Conservation (phyloP, 2,888 invertebrate genomes). For the Eudasyphora cyanicolor region DNA sequence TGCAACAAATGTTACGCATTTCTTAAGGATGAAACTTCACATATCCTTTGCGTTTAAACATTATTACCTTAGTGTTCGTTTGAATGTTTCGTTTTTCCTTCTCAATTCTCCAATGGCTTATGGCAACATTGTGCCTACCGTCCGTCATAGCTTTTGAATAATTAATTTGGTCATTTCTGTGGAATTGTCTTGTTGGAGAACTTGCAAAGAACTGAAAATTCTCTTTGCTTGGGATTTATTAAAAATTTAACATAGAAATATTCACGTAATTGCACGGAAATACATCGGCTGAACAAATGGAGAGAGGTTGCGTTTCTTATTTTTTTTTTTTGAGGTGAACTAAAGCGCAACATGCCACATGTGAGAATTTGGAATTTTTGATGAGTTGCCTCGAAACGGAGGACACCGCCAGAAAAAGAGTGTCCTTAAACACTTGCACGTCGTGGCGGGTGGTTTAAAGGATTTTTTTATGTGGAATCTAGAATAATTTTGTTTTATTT, state of each 20-base stretch:
- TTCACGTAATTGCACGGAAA: background rate
- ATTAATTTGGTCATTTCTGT: conserved; percentile 38
- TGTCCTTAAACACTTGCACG: background rate
- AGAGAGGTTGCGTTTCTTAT: background rate
- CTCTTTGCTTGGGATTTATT: background rate
- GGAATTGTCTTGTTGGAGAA: conserved; percentile 20
- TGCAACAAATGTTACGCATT: background rate
- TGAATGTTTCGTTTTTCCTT: background rate
- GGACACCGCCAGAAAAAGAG: background rate
- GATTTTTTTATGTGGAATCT: no score
- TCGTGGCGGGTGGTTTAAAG: background rate
- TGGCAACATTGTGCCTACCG: background rate
- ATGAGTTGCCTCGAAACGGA: background rate
- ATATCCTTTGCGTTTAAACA: background rate
- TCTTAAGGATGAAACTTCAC: background rate
- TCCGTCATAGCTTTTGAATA: conserved; percentile 35
- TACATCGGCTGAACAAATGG: background rate
- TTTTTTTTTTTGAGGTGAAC: background rate
- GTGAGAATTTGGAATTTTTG: background rate
- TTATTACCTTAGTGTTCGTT: background rate
- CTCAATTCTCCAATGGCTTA: no score
- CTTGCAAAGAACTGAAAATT: background rate
- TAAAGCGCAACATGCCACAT: background rate
- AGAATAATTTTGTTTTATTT: no score
- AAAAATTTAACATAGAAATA: background rate